Percentiles rank a stretch among this genome's conserved stretches.
These are phyloP conservation scores for Crenuchus spilurus DNA, from an alignment of 2,797 vertebrate species.

Conservation along the genomic window DNA sequence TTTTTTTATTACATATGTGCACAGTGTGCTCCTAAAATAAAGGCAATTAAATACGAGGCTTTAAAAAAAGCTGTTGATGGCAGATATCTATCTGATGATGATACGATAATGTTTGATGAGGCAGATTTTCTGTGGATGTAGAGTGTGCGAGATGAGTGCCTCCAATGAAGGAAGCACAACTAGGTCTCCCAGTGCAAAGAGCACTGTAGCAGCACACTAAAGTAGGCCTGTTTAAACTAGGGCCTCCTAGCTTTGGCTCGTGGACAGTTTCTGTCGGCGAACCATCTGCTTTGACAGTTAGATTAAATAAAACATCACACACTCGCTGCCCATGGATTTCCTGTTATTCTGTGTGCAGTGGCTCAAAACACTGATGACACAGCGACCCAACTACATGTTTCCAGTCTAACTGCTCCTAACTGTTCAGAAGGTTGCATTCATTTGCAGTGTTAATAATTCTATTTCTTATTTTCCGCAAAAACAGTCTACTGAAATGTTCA, in stretches of 20 bases:
- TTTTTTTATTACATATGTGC: too few relatives aligned
- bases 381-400: too few relatives aligned
- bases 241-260: background rate
- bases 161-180: background rate
- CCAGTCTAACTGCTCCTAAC: too few relatives aligned
- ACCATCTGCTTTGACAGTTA: background rate
- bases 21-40: too few relatives aligned
- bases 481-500: too few relatives aligned
- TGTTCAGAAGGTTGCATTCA: too few relatives aligned
- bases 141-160: background rate
- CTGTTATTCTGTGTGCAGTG: background rate
- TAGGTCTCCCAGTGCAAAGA: background rate
- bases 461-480: too few relatives aligned
- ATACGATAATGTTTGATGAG: background rate
- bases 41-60: too few relatives aligned
- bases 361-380: background rate
- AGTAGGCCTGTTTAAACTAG: background rate
- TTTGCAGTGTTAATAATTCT: too few relatives aligned
- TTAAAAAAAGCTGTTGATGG: background rate
- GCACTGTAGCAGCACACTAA: background rate
- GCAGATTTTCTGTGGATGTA: background rate
- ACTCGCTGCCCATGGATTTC: constrained; percentile 2
- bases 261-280: background rate
- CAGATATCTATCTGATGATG: background rate
- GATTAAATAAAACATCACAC: background rate